Evolutionary conservation across 2,113 vertebrate species (phyloP).

Genomic region (Phalacrocorax aristotelis): DNA sequence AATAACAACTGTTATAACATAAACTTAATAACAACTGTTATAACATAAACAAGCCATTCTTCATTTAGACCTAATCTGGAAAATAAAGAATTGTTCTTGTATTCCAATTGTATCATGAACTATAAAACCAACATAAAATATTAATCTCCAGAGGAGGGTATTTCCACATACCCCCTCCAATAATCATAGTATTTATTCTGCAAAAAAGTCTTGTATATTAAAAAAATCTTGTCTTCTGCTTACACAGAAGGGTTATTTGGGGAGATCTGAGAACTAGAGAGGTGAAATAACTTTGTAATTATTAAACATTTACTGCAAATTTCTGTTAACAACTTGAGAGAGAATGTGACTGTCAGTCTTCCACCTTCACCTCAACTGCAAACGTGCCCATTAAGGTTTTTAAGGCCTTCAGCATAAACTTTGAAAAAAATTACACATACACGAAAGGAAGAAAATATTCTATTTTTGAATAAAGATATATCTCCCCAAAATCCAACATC

Average conservation of each 20-base stretch:
- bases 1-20: neutral
- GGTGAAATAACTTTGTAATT: neutral
- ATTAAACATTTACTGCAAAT: neutral
- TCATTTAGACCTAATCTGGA: neutral
- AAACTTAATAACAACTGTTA: neutral
- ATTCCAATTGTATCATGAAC: neutral
- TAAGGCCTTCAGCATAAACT: neutral
- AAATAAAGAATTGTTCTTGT: neutral
- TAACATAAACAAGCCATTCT: neutral
- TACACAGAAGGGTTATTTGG: neutral
- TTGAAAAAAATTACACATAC: neutral
- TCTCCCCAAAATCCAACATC: no score
- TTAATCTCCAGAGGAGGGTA: neutral
- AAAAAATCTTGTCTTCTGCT: neutral
- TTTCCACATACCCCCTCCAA: neutral
- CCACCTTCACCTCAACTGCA: neutral
- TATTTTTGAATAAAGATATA: neutral
- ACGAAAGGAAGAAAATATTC: neutral
- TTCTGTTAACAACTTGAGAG: neutral
- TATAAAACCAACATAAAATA: neutral
- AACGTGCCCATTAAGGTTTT: fast-evolving
- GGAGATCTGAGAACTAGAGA: neutral
- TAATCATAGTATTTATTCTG: neutral
- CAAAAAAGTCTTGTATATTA: neutral
- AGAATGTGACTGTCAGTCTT: neutral